Evolutionary conservation across 2,113 vertebrate species (phyloP).

Genomic region (Xyrauchen texanus): DNA sequence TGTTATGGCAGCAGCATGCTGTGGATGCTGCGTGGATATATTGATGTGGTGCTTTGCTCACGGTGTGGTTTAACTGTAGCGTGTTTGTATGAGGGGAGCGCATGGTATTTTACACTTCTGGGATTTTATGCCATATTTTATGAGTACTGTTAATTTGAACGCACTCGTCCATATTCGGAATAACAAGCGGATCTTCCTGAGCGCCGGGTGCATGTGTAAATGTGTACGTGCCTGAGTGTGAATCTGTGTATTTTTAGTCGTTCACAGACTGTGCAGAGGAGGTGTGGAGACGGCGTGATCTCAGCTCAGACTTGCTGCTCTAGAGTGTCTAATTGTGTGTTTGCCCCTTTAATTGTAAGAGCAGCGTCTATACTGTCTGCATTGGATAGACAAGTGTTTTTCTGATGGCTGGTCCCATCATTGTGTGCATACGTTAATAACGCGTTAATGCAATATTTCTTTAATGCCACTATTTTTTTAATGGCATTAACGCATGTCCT

Average conservation of each 20-base stretch:
- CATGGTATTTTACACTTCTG: conserved; percentile 11
- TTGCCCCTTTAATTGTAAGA: not conserved
- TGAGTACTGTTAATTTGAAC: conserved; percentile 11
- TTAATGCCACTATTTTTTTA: no score
- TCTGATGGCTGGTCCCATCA: no score
- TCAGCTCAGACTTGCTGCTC: conserved; percentile 63
- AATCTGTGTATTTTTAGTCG: conserved; percentile 67
- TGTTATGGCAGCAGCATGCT: conserved; percentile 47
- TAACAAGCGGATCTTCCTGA: not conserved
- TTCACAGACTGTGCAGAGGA: conserved; percentile 69
- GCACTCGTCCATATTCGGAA: not conserved
- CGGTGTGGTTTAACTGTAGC: not conserved
- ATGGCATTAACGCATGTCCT: no score
- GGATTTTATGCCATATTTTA: not conserved
- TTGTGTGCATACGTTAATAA: no score
- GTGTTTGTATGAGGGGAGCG: not conserved
- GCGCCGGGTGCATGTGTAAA: conserved; percentile 10
- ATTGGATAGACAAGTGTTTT: not conserved
- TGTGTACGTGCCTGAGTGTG: conserved; percentile 8
- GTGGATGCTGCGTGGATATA: conserved; percentile 6
- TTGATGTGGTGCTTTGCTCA: not conserved
- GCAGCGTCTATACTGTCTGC: conserved; percentile 12
- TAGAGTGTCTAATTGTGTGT: conserved; percentile 31
- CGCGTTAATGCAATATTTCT: no score
- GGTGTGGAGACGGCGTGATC: conserved; percentile 64